A percentile compares a stretch with the other conserved stretches of the same genome.
phyloP scores from a whole-genome alignment of 2,888 invertebrate species.

The Deilephila porcellus region DNA sequence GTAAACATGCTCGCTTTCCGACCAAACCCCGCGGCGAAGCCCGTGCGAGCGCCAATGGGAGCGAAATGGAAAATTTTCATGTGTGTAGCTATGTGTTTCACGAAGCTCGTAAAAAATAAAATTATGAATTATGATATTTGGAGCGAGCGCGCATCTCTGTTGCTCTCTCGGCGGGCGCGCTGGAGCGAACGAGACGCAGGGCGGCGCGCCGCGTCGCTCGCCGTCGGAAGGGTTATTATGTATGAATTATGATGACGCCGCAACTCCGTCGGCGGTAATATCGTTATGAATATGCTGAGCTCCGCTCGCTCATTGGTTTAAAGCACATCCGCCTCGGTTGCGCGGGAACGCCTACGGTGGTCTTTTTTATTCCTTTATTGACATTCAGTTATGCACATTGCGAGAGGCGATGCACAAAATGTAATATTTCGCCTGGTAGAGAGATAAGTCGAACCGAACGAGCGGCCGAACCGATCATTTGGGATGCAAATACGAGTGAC shows the following conservation, averaged over 20 bases:
- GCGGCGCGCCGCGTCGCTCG: slow-evolving; percentile 70
- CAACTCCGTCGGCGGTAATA: slow-evolving; percentile 82
- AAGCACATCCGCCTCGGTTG: slow-evolving; percentile 79
- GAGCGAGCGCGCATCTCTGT: slow-evolving; percentile 71
- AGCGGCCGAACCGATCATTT: slow-evolving; percentile 78
- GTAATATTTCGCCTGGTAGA: slow-evolving; percentile 81
- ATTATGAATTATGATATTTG: slow-evolving; percentile 83
- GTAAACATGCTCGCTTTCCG: slow-evolving; percentile 42
- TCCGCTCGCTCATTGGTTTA: slow-evolving; percentile 81
- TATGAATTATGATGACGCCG: slow-evolving; percentile 85
- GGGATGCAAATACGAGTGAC: slow-evolving; percentile 83
- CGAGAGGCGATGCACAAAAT: slow-evolving; percentile 81
- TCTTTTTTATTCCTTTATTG: slow-evolving; percentile 82
- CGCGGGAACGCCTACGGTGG: slow-evolving; percentile 82
- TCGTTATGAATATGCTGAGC: slow-evolving; percentile 84
- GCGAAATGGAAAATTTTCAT: slow-evolving; percentile 63
- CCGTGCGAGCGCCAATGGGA: slow-evolving; percentile 47
- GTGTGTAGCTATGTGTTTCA: slow-evolving; percentile 54
- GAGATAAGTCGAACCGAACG: slow-evolving; percentile 76
- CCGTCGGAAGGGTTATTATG: slow-evolving; percentile 84
- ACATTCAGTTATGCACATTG: slow-evolving; percentile 84
- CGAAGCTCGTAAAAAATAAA: slow-evolving; percentile 72
- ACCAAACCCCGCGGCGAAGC: slow-evolving; percentile 26
- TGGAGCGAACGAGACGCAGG: slow-evolving; percentile 74
- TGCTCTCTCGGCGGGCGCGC: slow-evolving; percentile 52